Base-by-base conservation (phyloP, 2,113 vertebrate genomes). In the Probosciger aterrimus region DNA sequence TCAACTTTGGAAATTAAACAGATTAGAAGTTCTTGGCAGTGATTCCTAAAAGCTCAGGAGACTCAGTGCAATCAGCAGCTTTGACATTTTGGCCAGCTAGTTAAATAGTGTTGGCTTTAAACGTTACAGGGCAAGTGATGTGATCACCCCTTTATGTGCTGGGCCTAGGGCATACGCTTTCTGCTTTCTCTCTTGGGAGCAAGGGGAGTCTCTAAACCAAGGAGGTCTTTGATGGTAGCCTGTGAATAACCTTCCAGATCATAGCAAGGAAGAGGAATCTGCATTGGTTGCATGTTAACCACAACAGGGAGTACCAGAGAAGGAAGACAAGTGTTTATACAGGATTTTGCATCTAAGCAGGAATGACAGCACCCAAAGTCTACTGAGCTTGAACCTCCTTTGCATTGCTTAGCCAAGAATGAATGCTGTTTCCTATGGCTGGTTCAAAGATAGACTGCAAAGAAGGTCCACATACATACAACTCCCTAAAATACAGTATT, bases 11-110 rank as follows among this genome's bases (percentile, higher is more conserved):
- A 75, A 93, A 68, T 4, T 60, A 39, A 83, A 57, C 60, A 88
- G 80, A 94, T 92, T 31, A 91, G 52, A 86, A 88, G 52, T 73
- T 91, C 73, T 94, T 96, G 95, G 93, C 93, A 92, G 77, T 22
- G 65, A 90, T 91, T 82, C 69, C 65, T 74, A 76, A 60, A 79
- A 53, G 73, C 88, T 96, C 77, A 41, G 73, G 88, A 94, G 95
- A 79, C 60, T 78, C 52, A 25, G n/a, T 3, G 25, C 80, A 41
- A 69, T 77, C 74, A 82, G 63, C 65, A 95, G 88, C 88, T 91
- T 71, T 88, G 69, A 68, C 50, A 24, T 73, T 90, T 79, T 41
- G 95, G 57, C 82, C 86, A 57, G 53, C 47, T 69, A 65, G 68
- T 84, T 94, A 86, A 94, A 84, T 37, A 52, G 19, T 44, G 35